A percentile compares a stretch with the other conserved stretches of the same genome.
Conservation (phyloP, 2,888 invertebrate species). For the Neoaliturus tenellus region DNA sequence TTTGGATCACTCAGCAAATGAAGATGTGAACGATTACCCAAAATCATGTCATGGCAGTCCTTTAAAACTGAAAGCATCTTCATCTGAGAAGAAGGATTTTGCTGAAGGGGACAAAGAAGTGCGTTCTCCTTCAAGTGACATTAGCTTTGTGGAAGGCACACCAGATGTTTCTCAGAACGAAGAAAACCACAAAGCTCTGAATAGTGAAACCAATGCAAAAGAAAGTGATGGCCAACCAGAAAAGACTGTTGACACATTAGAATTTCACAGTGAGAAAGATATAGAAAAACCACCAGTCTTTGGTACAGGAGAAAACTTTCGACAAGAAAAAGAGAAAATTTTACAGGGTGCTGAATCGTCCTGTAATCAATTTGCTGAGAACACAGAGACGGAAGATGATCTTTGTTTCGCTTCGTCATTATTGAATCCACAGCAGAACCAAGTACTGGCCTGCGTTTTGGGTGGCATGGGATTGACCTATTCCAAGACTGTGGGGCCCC, state of each 20-base stretch:
- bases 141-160: constrained; percentile 25
- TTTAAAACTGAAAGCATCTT: not conserved
- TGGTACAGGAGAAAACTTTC: not conserved
- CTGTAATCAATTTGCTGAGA: not conserved
- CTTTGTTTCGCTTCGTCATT: constrained; percentile 37
- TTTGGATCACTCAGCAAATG: not conserved
- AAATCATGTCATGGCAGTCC: not conserved
- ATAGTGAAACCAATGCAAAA: not conserved
- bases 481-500: not conserved
- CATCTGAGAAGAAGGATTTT: not conserved
- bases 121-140: not conserved
- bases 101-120: not conserved
- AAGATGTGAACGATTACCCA: not conserved
- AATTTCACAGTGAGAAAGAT: not conserved
- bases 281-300: no score
- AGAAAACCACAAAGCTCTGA: not conserved
- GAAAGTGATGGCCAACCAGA: not conserved
- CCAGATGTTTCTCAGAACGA: constrained; percentile 18
- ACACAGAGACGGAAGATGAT: not conserved
- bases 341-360: not conserved
- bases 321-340: not conserved
- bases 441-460: not conserved
- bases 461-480: not conserved
- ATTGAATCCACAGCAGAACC: constrained; percentile 14
- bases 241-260: not conserved